Percentiles rank a stretch among this genome's conserved stretches.
These are phyloP conservation scores for Holothuria scabra DNA, from an alignment of 53 echinoderm and acorn worm species.

Conservation along the genomic window DNA sequence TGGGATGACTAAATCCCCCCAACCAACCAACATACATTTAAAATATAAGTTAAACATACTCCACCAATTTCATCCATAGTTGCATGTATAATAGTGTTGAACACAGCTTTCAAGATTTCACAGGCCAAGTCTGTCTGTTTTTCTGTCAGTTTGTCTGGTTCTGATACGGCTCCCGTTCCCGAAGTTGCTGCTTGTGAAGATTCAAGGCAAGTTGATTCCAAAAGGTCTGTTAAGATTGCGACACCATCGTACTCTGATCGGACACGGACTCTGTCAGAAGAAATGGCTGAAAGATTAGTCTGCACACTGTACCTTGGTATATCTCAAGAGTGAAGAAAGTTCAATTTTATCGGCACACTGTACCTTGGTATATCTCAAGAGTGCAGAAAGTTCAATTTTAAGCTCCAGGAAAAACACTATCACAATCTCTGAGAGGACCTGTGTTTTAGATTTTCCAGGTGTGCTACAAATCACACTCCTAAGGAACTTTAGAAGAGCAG, in stretches of 20 bases:
- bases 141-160: conserved; percentile 56
- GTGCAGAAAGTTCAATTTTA: no score
- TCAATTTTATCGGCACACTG: no score
- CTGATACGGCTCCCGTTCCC: conserved; percentile 28
- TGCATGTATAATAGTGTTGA: conserved; percentile 87
- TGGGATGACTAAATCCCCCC: no score
- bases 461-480: no score
- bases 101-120: conserved; percentile 86
- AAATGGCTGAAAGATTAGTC: no score
- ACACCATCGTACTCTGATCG: conserved; percentile 72
- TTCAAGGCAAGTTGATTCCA: conserved; percentile 54
- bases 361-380: no score
- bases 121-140: conserved; percentile 78
- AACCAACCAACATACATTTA: neutral
- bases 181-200: conserved; percentile 29
- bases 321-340: no score
- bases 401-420: no score
- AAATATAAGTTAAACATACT: conserved; percentile 53
- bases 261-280: conserved; percentile 55
- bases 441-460: no score
- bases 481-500: no score
- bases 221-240: conserved; percentile 51
- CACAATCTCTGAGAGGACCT: no score
- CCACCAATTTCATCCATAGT: conserved; percentile 57
- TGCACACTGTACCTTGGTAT: no score